A percentile compares a stretch with the other conserved stretches of the same genome.
Conservation (phyloP, 1,140 invertebrate genomes). For the Drosophila eugracilis region DNA sequence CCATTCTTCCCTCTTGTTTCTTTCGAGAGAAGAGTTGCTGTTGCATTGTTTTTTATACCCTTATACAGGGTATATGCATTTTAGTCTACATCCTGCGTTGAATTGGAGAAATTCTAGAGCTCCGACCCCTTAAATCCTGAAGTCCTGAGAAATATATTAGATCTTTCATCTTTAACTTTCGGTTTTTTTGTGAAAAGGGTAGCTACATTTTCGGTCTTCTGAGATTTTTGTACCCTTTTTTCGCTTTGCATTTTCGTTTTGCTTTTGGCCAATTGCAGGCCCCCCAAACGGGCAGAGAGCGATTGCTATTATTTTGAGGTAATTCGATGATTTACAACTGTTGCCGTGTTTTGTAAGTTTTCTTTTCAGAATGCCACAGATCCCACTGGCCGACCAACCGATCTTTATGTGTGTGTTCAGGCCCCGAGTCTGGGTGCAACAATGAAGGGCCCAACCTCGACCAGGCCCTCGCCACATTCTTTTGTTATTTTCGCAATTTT, state of each 20-base stretch:
- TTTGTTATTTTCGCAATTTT: slow-evolving; percentile 75
- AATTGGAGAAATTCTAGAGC: background rate
- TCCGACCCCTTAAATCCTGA: background rate
- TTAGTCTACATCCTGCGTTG: background rate
- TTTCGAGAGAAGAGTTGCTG: slow-evolving; percentile 43
- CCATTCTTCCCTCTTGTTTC: slow-evolving; percentile 36
- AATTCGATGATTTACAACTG: slow-evolving; percentile 83
- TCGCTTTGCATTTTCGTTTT: slow-evolving; percentile 69
- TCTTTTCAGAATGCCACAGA: slow-evolving; percentile 64
- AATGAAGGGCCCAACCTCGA: slow-evolving; percentile 65
- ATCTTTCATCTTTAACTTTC: background rate
- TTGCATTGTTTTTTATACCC: slow-evolving; percentile 34
- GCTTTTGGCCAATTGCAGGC: slow-evolving; percentile 48
- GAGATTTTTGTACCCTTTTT: background rate
- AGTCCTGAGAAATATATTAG: background rate
- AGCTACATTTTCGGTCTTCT: background rate
- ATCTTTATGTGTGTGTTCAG: slow-evolving; percentile 20
- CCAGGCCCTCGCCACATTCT: slow-evolving; percentile 65
- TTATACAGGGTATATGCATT: background rate
- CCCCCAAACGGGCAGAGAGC: slow-evolving; percentile 58
- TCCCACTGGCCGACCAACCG: slow-evolving; percentile 39
- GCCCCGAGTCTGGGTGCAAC: slow-evolving; percentile 23
- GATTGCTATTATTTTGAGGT: slow-evolving; percentile 83
- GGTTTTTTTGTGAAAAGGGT: too few relatives aligned
- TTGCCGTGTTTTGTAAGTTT: slow-evolving; percentile 81